Evolutionary conservation across 2,797 vertebrate species (phyloP).

Genomic region (Petrocephalus schoutedeni): DNA sequence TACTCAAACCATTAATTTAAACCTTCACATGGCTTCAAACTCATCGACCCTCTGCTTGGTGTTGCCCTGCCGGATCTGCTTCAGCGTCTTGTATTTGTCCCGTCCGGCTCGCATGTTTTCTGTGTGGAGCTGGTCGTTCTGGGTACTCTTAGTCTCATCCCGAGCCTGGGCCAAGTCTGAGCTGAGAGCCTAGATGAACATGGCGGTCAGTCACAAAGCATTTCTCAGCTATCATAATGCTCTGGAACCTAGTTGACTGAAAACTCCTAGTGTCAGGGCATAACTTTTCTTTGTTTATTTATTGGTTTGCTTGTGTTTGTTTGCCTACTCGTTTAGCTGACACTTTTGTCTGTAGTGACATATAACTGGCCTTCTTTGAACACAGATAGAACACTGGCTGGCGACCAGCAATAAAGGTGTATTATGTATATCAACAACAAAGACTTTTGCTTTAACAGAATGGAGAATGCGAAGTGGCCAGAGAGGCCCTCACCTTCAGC

Average conservation of each 20-base stretch:
- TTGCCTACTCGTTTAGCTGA: not conserved
- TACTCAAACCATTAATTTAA: not conserved
- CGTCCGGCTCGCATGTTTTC: conserved; percentile 81
- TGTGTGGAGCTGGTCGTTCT: conserved; percentile 79
- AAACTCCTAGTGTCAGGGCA: not conserved
- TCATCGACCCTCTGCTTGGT: conserved; percentile 98
- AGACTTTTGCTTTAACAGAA: not conserved
- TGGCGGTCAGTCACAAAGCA: not conserved
- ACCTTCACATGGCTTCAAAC: conserved; percentile 81
- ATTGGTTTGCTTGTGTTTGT: not conserved
- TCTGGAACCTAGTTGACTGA: not conserved
- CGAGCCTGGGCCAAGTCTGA: conserved; percentile 78
- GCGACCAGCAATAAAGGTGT: not conserved
- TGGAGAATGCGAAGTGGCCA: not conserved
- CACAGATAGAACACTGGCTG: not conserved
- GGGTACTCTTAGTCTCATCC: conserved; percentile 76
- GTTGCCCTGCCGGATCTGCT: conserved; percentile 93
- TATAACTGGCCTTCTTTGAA: not conserved
- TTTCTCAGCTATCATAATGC: not conserved
- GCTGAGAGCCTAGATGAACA: conserved; percentile 71
- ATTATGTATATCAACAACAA: not conserved
- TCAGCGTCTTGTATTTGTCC: conserved; percentile 97
- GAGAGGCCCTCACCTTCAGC: conserved; percentile 68
- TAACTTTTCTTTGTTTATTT: not conserved
- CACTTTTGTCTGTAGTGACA: not conserved